A percentile compares a stretch with the other conserved stretches of the same genome.
These are phyloP conservation scores for Propithecus deckenii DNA, from an alignment of 2,797 vertebrate genomes.

Conservation along the genomic window DNA sequence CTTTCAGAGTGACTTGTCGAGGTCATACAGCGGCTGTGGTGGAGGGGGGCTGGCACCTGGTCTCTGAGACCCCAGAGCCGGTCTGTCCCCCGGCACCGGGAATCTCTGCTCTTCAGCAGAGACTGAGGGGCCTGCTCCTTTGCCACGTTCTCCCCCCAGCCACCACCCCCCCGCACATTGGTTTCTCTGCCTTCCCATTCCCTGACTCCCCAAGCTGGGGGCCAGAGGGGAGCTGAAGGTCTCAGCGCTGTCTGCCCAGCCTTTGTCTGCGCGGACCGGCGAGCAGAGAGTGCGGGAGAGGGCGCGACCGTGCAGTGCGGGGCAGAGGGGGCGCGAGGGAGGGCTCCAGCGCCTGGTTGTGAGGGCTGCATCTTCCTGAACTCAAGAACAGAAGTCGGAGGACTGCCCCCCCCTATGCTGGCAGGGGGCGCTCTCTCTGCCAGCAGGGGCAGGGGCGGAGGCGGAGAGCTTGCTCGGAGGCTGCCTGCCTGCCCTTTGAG, in stretches of 20 bases:
- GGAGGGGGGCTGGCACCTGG: background rate
- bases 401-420: rapidly evolving
- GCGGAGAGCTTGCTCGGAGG: background rate
- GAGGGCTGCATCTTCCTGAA: background rate
- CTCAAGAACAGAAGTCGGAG: background rate
- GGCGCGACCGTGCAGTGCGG: background rate
- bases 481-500: background rate
- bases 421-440: background rate
- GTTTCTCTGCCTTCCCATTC: too few relatives aligned
- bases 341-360: rapidly evolving
- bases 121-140: too few relatives aligned
- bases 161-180: too few relatives aligned
- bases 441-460: too few relatives aligned
- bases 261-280: background rate
- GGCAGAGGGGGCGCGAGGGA: background rate
- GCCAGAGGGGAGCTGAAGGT: background rate
- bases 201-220: too few relatives aligned
- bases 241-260: background rate
- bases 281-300: background rate
- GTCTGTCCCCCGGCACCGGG: background rate
- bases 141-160: too few relatives aligned
- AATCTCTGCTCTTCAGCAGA: background rate
- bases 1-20: background rate
- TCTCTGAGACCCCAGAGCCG: rapidly evolving
- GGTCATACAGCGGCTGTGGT: rapidly evolving